Evolutionary conservation across 2,797 vertebrate genomes (phyloP), one percentile per base, ranked within the genome.

Genomic region (Schizopygopsis pylzovi): DNA sequence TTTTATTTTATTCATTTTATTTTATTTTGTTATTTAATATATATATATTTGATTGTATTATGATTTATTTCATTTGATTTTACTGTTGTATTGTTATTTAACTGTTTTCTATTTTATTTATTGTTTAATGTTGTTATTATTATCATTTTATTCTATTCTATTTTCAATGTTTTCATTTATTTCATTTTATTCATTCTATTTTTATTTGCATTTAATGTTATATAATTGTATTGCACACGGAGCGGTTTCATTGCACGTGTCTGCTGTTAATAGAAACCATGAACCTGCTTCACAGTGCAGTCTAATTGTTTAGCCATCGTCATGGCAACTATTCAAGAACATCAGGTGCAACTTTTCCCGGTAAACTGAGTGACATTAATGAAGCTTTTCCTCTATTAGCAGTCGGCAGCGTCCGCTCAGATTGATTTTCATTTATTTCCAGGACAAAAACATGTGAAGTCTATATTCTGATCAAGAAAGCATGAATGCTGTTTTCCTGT

Each of bases 221-320:
- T 73, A 47, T 39, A 4, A 4, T 76, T 28, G 28, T 76, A 52
- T 73, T 76, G 18, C 49, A 56, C 75, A 15, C 75, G 18, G 11
- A 77, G 6, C 49, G 7, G 33, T 22, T 39, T 22, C 49, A 7
- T 4, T 61, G 37, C n/a, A 18, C n/a, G 39, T 45, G 15, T 73
- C 28, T 65, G 28, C 22, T 33, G 81, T 63, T 75, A 39, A 47
- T 37, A 63, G 81, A 33, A 83, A 52, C 71, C 71, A 18, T 75
- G 81, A 75, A 63, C 43, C 81, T 9, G 71, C 82, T 37, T 65
- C 71, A 49, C 39, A 63, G 54, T 7, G 56, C 43, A 63, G 71
- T 75, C 43, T 76, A 83, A 83, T 76, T 83, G 72, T 76, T 83
- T 76, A 76, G 59, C 39, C 9, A 22, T 86, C 43, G 80, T 39